These are phyloP conservation scores for Lepus timidus DNA, from an alignment of 2,113 vertebrate genomes.

Conservation along the genomic window DNA sequence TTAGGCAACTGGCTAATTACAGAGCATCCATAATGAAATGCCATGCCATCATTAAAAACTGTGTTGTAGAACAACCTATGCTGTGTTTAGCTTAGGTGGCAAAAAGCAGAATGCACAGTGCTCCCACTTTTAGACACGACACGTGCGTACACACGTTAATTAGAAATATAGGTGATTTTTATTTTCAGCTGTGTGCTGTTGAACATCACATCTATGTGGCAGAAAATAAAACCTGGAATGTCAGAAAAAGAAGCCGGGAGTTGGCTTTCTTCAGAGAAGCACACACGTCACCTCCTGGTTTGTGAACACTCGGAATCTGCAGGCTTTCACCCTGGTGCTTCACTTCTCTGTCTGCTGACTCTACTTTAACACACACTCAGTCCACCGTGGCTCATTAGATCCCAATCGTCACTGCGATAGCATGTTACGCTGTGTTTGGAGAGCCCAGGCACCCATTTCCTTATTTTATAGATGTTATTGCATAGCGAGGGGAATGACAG, in stretches of 20 bases:
- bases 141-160: not conserved
- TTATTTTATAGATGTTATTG: not conserved
- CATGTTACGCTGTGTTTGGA: not conserved
- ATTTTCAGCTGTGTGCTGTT: slow-evolving; percentile 48
- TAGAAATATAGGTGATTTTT: slow-evolving; percentile 17
- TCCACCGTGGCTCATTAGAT: not conserved
- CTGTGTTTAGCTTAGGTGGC: not conserved
- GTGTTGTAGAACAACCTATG: not conserved
- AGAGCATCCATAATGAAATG: not conserved
- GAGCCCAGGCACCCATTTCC: not conserved
- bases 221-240: slow-evolving; percentile 55
- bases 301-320: not conserved
- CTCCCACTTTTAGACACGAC: not conserved
- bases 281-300: not conserved
- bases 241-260: slow-evolving; percentile 11
- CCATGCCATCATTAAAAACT: not conserved
- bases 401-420: not conserved
- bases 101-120: not conserved
- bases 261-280: slow-evolving; percentile 22
- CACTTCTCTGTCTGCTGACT: not conserved
- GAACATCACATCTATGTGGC: not conserved
- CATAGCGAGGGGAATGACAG: not conserved
- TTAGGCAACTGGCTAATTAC: slow-evolving; percentile 26
- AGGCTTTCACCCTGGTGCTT: not conserved
- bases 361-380: slow-evolving; percentile 10